Evolutionary conservation across 2,797 vertebrate genomes (phyloP), one percentile per base, ranked within the genome.

Genomic region (Schizopygopsis pylzovi): DNA sequence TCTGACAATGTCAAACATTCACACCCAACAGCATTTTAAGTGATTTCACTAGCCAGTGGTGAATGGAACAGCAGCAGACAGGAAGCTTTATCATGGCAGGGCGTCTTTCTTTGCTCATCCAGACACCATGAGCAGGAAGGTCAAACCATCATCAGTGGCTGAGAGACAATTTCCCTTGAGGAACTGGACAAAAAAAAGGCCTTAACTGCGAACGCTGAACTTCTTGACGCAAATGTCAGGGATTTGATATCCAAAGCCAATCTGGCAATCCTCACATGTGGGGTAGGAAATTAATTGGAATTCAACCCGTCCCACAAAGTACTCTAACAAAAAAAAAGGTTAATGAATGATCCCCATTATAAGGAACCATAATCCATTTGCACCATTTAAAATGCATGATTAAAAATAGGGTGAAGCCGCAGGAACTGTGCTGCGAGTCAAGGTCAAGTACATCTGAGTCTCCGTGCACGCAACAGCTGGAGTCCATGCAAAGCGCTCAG

Each of bases 381-480:
- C 91, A 89, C 89, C 91, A 90, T 94, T 95, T 94, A 94, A 95
- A 95, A 95, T 95, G 94, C 92, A 93, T 93, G 94, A 94, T 94
- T 91, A 92, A 95, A 93, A 93, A 94, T 93, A 93, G 92, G 89
- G 93, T 92, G 92, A 92, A 92, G 90, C 88, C 91, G 90, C 90
- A 91, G 90, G 90, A 94, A 92, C 43, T 63, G 90, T 88, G 94
- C 94, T 93, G 93, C 95, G 97, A 97, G 96, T 97, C 97, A 98
- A 97, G 96, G 97, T 98, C 97, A 97, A 92, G 92, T 90, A 94
- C 95, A 94, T 93, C 94, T 93, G 94, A 96, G 95, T 96, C 96
- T 96, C 93, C 90, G 92, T 90, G 94, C 95, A 96, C 94, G 95
- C 96, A 98, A 97, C 96, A 97, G 95, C 96, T 98, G 96, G 96